Evolutionary conservation across 2,113 vertebrate species (phyloP), one percentile per base, ranked within the genome.

Genomic region (Toxostoma redivivum): DNA sequence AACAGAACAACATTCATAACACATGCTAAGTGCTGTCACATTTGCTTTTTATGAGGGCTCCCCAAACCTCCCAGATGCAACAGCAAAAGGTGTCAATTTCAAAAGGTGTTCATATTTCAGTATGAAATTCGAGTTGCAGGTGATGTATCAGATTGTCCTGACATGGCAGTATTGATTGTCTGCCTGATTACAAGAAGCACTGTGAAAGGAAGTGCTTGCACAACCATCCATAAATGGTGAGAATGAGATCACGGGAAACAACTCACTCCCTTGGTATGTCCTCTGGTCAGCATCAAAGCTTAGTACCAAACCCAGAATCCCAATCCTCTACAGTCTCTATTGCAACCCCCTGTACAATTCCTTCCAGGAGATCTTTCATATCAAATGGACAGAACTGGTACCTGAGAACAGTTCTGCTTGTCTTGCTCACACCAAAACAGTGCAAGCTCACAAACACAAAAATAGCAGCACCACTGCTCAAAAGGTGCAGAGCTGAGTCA

Each of bases 11-110:
- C n/a, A n/a, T n/a, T n/a, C n/a, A n/a, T n/a, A n/a, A n/a, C 28
- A 58, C 9, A n/a, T 30, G 19, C 42, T 56, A 53, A 60, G 24
- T 61, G 28, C 3, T 2, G 1, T 45, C 45, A 61, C 9, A 54
- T 57, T 54, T 73, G 17, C 10, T 65, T 61, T 86, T 57, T 54
- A 65, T 24, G 10, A 66, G 30, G 30, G 17, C 8, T 93, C 31
- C 22, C 27, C 2, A 1, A 44, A 50, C 3, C 13, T 48, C 22
- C 62, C 1, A 1, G 12, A 44, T 0, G 9, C n/a, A 61, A 31
- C 0, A 1, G 47, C 22, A 66, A 25, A 11, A 65, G 19, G 16
- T 33, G 20, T 25, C 60, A 73, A 3, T n/a, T n/a, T n/a, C n/a
- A n/a, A n/a, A n/a, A n/a, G n/a, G n/a, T n/a, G n/a, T n/a, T n/a